These are phyloP conservation scores for Marasmarcha lunaedactyla DNA, from an alignment of 2,888 invertebrate genomes.

Conservation along the genomic window DNA sequence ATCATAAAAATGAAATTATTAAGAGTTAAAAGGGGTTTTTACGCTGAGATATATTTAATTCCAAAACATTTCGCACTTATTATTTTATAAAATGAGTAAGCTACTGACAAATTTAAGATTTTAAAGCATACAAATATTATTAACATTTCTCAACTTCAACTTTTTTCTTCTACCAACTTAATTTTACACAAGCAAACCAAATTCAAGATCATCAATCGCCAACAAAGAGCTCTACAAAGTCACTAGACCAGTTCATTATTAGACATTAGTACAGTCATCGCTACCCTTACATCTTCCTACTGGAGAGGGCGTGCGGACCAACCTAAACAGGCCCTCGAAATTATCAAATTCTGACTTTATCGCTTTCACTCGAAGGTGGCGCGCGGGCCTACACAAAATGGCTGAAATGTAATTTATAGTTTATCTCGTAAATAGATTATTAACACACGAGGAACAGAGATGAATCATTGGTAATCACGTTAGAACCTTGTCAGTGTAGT, in stretches of 20 bases:
- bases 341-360: not conserved
- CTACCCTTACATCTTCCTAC: slow-evolving; percentile 4
- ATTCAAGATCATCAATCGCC: too few species aligned
- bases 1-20: too few species aligned
- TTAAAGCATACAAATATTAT: too few species aligned
- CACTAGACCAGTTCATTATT: slow-evolving; percentile 32
- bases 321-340: not conserved
- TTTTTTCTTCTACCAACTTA: too few species aligned
- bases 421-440: slow-evolving; percentile 56
- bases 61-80: too few species aligned
- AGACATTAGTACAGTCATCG: slow-evolving; percentile 29
- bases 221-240: too few species aligned
- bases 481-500: slow-evolving; percentile 13
- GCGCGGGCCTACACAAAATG: not conserved
- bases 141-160: too few species aligned
- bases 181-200: too few species aligned
- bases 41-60: too few species aligned
- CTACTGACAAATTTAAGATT: too few species aligned
- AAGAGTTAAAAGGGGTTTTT: too few species aligned
- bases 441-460: slow-evolving; percentile 40
- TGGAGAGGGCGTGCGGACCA: not conserved
- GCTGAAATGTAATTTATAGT: slow-evolving; percentile 39
- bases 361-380: not conserved
- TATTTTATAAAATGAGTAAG: too few species aligned
- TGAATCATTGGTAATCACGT: slow-evolving; percentile 51